Base-by-base conservation (phyloP, 2,113 vertebrate species). In the Meriones unguiculatus region DNA sequence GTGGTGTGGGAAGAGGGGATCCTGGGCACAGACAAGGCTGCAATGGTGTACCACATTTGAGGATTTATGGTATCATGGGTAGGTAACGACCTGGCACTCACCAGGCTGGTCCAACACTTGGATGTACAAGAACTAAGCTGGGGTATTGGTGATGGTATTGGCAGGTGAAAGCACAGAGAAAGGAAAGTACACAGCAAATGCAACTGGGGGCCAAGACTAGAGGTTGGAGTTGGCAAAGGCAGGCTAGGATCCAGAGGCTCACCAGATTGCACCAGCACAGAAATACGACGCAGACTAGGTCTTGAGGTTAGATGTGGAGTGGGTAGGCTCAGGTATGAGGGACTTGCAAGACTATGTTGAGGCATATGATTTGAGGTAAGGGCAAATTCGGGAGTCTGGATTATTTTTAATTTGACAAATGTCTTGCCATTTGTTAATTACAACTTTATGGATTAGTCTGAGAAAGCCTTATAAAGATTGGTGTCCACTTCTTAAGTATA, bases 381-480 rank as follows among this genome's bases (percentile, higher is more conserved):
- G 5, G 1, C n/a, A 15, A 15, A 22, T 5, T 38, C n/a, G 38
- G 35, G 50, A 54, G 20, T 22, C 9, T 84, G 35, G 32, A 24
- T 38, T 73, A 3, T 59, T 46, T 28, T 81, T 59, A 85, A 24
- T 52, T 50, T 94, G 12, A 5, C 35, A 18, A 41, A 46, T 38
- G 15, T 24, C 54, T 65, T 90, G 25, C 1, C 1, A 0, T 84
- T 28, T 75, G 50, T 35, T 54, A 7, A 41, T 11, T 54, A 50
- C 8, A n/a, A 22, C 35, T 41, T 1, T 2, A 0, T 4, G 20
- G 46, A 9, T 69, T 32, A 14, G 1, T 5, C 4, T 24, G 15
- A 38, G 2, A 85, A 30, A 41, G 6, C 30, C n/a, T 14, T 4
- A 1, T 13, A 46, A 5, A 18, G 41, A 65, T 2, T 11, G 57